These are phyloP conservation scores for Cichladusa arquata DNA, from an alignment of 2,113 vertebrate species.

Conservation along the genomic window DNA sequence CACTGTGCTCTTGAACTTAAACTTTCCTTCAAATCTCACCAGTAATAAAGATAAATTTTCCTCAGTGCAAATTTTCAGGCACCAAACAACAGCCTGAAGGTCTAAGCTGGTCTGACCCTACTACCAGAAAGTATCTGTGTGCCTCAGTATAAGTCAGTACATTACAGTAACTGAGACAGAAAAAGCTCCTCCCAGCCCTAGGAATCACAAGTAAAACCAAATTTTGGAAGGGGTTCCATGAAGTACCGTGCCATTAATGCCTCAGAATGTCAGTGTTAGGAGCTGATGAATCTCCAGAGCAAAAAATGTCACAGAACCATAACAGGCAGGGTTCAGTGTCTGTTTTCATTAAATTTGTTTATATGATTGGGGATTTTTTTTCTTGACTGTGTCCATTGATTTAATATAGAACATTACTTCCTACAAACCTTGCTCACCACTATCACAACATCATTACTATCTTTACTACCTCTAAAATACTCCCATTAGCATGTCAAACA, in stretches of 20 bases:
- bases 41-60: not conserved
- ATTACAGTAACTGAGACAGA: not conserved
- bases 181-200: not conserved
- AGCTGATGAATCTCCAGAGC: not conserved
- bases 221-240: not conserved
- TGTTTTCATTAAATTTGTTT: not conserved
- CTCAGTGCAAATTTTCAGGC: not conserved
- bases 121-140: not conserved
- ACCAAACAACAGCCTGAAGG: not conserved
- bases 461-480: not conserved
- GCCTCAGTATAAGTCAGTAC: not conserved
- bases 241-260: accelerated
- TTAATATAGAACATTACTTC: not conserved
- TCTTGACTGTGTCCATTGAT: not conserved
- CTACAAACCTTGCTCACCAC: not conserved
- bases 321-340: accelerated
- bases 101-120: not conserved
- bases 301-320: not conserved
- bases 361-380: not conserved
- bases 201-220: not conserved
- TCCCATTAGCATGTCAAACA: not conserved
- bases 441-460: not conserved
- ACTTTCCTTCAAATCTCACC: not conserved
- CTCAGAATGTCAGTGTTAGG: not conserved
- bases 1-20: not conserved